Evolutionary conservation across 2,113 vertebrate species (phyloP), one percentile per base, ranked within the genome.

Genomic region (Corvus moneduloides): DNA sequence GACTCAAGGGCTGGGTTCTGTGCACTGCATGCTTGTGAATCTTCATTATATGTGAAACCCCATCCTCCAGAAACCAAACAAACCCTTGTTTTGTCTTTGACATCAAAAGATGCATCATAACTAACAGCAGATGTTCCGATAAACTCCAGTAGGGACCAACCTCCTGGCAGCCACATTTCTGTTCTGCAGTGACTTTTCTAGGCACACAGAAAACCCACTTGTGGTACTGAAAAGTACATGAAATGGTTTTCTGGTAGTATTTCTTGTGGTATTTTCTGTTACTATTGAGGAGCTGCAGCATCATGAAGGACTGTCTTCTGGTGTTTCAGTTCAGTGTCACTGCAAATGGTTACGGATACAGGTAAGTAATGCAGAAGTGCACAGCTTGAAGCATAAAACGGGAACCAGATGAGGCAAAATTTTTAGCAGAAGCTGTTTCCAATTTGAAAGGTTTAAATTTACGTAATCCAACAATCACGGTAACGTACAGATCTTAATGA

Each of bases 51-150:
- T 76, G 73, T 66, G 85, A 96, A 93, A 51, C 72, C 56, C 68
- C 46, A 84, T 96, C 92, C 67, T 93, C 35, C 46, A 37, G 39
- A 87, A 96, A 74, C 61, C 79, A 89, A 96, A 91, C 74, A 90
- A 96, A 88, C 28, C 35, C 72, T 96, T 93, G 82, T 90, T 94
- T 82, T 90, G 88, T 84, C 68, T 96, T 94, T 90, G 73, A 94
- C 79, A 92, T 96, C 85, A 97, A 96, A 94, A 88, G 82, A 80
- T 32, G 59, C 52, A 71, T 43, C n/a, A 49, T 94, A 95, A 96
- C 71, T 81, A 94, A 74, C 16, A 86, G 44, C 93, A 96, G 94
- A 94, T 91, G 92, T 88, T 83, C 68, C 0, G 35, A 95, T 94
- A 90, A 91, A 94, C 94, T 90, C 63, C 84, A 93, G 15, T 52